Evolutionary conservation across 2,797 vertebrate genomes (phyloP).

Genomic region (Catostomus latipinnis): DNA sequence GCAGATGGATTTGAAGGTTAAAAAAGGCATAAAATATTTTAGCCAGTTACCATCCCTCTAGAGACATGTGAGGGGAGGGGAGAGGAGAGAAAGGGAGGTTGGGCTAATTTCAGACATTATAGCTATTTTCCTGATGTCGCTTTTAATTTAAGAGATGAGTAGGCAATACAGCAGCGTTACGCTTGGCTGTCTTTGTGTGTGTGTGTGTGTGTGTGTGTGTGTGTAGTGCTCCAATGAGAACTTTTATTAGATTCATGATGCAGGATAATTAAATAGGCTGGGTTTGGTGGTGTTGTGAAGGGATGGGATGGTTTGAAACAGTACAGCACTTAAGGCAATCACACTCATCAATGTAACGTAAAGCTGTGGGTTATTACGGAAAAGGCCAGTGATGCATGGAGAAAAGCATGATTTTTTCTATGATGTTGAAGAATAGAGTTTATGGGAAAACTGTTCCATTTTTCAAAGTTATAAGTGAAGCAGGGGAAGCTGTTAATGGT

Average conservation of each 20-base stretch:
- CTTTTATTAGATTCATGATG: slow-evolving; percentile 64
- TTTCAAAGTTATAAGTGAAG: slow-evolving; percentile 2
- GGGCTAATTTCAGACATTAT: slow-evolving; percentile 52
- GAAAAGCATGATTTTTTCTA: slow-evolving; percentile 5
- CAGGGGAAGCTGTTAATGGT: neutral
- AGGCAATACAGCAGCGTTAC: slow-evolving; percentile 33
- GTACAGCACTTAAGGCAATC: slow-evolving; percentile 55
- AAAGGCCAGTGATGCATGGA: slow-evolving; percentile 26
- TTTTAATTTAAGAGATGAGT: slow-evolving; percentile 63
- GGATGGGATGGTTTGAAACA: slow-evolving; percentile 55
- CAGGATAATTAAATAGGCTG: slow-evolving; percentile 64
- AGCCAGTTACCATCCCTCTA: slow-evolving; percentile 41
- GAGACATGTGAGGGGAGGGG: slow-evolving; percentile 41
- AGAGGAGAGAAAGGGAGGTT: slow-evolving; percentile 9
- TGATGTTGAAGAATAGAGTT: slow-evolving; percentile 14
- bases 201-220: slow-evolving; percentile 33
- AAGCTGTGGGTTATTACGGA: slow-evolving; percentile 9
- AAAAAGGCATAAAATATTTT: slow-evolving; percentile 65
- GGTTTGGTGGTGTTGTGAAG: slow-evolving; percentile 54
- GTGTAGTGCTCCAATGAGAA: slow-evolving; percentile 51
- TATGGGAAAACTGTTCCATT: neutral
- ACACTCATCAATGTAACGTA: slow-evolving; percentile 37
- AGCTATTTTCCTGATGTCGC: slow-evolving; percentile 65
- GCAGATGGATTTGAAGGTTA: slow-evolving; percentile 64
- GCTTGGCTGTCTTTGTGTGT: slow-evolving; percentile 40